Evolutionary conservation across 2,888 invertebrate species (phyloP).

Genomic region (Drosophila paracracens): DNA sequence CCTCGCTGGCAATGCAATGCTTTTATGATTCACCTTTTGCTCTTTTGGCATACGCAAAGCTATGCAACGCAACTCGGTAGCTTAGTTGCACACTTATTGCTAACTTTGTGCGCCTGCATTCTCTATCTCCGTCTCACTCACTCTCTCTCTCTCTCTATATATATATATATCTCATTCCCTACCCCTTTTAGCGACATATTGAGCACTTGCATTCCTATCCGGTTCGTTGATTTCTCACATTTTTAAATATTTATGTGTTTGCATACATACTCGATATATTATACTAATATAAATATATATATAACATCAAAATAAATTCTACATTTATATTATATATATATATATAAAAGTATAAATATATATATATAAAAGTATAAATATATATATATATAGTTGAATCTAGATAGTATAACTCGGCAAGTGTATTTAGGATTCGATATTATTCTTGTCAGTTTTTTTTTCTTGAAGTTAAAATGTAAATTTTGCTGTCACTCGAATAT

Average conservation of each 20-base stretch:
- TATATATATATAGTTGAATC: background rate
- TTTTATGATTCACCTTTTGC: conserved; percentile 56
- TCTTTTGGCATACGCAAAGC: conserved; percentile 57
- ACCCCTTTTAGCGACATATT: background rate
- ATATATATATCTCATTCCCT: background rate
- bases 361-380: background rate
- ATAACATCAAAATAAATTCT: background rate
- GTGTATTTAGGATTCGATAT: background rate
- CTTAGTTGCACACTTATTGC: conserved; percentile 70
- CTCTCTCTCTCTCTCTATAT: background rate
- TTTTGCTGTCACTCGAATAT: conserved; percentile 59
- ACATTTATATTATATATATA: background rate
- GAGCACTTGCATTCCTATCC: background rate
- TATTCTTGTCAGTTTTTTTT: conserved; percentile 13
- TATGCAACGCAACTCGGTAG: conserved; percentile 19
- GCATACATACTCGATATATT: background rate
- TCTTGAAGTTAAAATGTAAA: conserved; percentile 60
- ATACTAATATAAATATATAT: too few relatives aligned
- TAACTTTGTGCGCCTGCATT: conserved; percentile 63
- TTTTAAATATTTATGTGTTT: background rate
- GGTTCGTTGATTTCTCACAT: background rate
- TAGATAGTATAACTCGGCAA: background rate
- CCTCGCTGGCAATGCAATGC: conserved; percentile 45
- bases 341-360: background rate
- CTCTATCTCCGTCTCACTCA: background rate